Percentiles rank a stretch among this genome's conserved stretches.
Conservation (phyloP, 2,113 vertebrate species). For the Pica pica region DNA sequence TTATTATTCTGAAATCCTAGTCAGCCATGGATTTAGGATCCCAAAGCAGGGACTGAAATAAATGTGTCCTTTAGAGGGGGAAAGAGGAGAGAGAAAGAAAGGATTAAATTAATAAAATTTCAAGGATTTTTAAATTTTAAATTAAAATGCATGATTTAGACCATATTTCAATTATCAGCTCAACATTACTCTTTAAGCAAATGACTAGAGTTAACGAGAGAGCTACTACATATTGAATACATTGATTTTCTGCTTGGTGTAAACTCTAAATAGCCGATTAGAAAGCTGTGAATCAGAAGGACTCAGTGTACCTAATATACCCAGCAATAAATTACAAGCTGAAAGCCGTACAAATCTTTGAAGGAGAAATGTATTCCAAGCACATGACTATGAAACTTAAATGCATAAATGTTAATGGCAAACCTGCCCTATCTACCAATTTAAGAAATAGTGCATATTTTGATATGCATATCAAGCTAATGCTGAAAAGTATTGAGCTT, state of each 20-base stretch:
- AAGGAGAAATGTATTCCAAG: slow-evolving; percentile 72
- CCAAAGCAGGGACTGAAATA: slow-evolving; percentile 31
- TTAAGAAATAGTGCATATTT: slow-evolving; percentile 64
- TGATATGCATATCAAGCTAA: slow-evolving; percentile 62
- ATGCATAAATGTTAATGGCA: slow-evolving; percentile 58
- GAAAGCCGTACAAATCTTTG: slow-evolving; percentile 60
- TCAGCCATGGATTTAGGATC: slow-evolving; percentile 25
- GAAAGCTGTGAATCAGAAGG: slow-evolving; percentile 76
- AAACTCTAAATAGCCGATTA: slow-evolving; percentile 80
- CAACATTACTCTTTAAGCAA: slow-evolving; percentile 80
- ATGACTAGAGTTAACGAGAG: slow-evolving; percentile 78
- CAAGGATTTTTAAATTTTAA: slow-evolving; percentile 70
- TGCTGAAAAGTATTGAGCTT: slow-evolving; percentile 58
- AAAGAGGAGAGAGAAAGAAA: slow-evolving; percentile 14
- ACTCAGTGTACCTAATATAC: slow-evolving; percentile 74
- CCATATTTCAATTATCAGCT: slow-evolving; percentile 80
- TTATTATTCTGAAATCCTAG: slow-evolving; percentile 36
- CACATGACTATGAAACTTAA: slow-evolving; percentile 59
- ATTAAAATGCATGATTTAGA: slow-evolving; percentile 75
- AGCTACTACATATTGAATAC: slow-evolving; percentile 78
- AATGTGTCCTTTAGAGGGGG: slow-evolving; percentile 31
- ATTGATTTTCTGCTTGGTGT: slow-evolving; percentile 81
- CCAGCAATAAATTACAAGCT: slow-evolving; percentile 62
- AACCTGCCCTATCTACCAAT: slow-evolving; percentile 49
- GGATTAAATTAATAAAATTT: slow-evolving; percentile 70